Conservation (phyloP, 2,797 vertebrate genomes). For the Apodemus agrarius region DNA sequence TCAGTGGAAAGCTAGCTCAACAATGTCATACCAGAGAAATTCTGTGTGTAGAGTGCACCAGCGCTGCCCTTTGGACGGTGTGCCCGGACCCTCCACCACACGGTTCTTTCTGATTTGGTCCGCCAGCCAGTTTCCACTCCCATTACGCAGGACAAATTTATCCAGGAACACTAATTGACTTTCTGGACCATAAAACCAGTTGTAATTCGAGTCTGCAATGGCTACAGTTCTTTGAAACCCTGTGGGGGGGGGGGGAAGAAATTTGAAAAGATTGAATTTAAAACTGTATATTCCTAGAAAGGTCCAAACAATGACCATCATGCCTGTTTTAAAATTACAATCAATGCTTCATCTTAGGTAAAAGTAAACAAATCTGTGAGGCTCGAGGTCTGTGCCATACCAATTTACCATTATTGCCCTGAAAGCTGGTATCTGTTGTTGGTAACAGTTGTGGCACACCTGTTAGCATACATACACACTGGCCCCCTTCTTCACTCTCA, state of each 20-base stretch:
- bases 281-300: constrained; percentile 10
- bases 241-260: constrained; percentile 83
- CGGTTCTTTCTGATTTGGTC: constrained; percentile 94
- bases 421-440: background rate
- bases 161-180: constrained; percentile 98
- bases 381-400: background rate
- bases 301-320: constrained; percentile 6
- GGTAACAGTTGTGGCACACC: background rate
- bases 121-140: constrained; percentile 98
- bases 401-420: background rate
- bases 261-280: constrained; percentile 70
- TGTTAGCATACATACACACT: background rate
- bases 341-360: background rate
- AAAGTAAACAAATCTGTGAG: constrained; percentile 33
- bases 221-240: constrained; percentile 98
- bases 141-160: constrained; percentile 97
- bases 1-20: background rate
- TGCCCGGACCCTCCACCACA: constrained; percentile 94
- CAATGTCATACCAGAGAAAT: constrained; percentile 95
- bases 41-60: constrained; percentile 99
- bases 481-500: background rate
- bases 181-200: constrained; percentile 99
- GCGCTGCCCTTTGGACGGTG: constrained; percentile 96
- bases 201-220: constrained; percentile 99
- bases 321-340: constrained; percentile 41